Evolutionary conservation across 2,113 vertebrate genomes (phyloP).

Genomic region (Rhabdomys dilectus): DNA sequence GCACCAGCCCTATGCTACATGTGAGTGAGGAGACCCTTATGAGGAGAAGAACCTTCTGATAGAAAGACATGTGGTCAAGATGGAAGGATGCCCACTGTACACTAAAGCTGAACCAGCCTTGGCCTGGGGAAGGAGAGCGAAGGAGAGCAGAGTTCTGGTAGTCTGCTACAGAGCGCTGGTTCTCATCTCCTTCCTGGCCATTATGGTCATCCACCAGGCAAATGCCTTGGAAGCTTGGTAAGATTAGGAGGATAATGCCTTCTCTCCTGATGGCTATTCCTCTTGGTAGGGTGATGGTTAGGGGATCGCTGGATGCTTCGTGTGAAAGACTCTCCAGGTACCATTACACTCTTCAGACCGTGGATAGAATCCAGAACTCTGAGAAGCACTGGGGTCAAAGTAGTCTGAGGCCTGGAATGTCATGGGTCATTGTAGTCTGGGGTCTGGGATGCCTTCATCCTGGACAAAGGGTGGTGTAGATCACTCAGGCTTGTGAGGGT

Average conservation of each 20-base stretch:
- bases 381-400: neutral
- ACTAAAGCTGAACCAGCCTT: neutral
- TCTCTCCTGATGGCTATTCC: neutral
- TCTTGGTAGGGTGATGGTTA: neutral
- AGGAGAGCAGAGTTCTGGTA: neutral
- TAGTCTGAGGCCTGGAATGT: neutral
- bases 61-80: neutral
- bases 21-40: neutral
- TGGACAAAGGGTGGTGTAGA: neutral
- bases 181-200: neutral
- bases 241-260: neutral
- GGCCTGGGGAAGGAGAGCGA: neutral
- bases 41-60: neutral
- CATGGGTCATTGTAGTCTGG: too few relatives aligned
- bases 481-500: neutral
- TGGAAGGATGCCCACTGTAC: neutral
- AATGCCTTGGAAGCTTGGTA: too few relatives aligned
- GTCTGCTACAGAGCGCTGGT: neutral
- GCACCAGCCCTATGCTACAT: too few relatives aligned
- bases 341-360: neutral
- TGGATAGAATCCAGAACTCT: neutral
- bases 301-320: neutral
- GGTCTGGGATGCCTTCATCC: too few relatives aligned
- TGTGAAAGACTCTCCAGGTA: too few relatives aligned
- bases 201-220: neutral